phyloP scores from a whole-genome alignment of 2,113 vertebrate species.

The Sylvietta virens region DNA sequence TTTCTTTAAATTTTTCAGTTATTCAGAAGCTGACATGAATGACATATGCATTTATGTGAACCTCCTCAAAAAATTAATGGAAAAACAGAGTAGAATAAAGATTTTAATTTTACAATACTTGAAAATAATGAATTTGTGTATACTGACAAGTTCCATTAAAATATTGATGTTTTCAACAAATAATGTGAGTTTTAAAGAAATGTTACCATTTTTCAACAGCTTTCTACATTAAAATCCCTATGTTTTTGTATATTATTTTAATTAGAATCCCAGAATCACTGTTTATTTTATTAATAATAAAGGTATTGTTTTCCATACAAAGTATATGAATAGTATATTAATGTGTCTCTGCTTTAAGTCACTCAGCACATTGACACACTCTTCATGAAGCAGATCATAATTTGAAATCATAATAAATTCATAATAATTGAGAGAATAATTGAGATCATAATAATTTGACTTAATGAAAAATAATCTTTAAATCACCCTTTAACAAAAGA shows the following conservation, averaged over 20 bases:
- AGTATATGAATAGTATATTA: background rate
- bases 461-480: background rate
- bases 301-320: background rate
- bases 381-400: background rate
- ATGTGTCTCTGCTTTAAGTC: background rate
- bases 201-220: background rate
- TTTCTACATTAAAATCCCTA: background rate
- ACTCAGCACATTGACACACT: background rate
- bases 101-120: background rate
- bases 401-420: background rate
- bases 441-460: background rate
- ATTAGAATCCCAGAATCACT: background rate
- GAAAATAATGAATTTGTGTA: background rate
- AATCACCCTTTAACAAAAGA: background rate
- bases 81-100: background rate
- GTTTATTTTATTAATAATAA: background rate
- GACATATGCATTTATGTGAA: background rate
- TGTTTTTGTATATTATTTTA: background rate
- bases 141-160: background rate
- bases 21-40: background rate
- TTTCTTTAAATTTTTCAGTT: background rate
- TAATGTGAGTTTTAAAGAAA: background rate
- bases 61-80: background rate
- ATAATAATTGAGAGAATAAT: background rate
- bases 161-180: background rate